These are phyloP conservation scores for Oryzias woworae DNA, from an alignment of 2,113 vertebrate genomes.

Conservation along the genomic window DNA sequence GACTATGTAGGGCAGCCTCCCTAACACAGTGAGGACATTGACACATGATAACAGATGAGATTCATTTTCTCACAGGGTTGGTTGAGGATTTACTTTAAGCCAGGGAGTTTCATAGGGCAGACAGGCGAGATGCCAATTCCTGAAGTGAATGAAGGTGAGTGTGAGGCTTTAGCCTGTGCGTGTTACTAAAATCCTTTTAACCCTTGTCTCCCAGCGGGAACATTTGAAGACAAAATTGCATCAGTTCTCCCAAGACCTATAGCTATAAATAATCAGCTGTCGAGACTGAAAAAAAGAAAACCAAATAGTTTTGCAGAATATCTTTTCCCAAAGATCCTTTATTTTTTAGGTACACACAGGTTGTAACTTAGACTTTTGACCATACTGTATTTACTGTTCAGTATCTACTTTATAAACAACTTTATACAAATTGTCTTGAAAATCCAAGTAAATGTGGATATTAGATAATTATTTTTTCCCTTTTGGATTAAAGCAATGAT, in stretches of 20 bases:
- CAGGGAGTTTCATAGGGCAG: slow-evolving; percentile 25
- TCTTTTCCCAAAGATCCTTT: no score
- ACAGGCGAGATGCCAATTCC: slow-evolving; percentile 3
- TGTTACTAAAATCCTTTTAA: slow-evolving; percentile 5
- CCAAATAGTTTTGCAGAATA: no score
- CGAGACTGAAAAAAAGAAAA: neutral
- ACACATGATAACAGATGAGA: slow-evolving; percentile 52
- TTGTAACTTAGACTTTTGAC: no score
- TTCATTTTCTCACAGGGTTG: slow-evolving; percentile 43
- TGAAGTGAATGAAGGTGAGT: slow-evolving; percentile 11
- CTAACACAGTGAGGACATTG: slow-evolving; percentile 44
- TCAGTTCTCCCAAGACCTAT: neutral
- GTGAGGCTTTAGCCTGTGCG: neutral
- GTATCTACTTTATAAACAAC: no score
- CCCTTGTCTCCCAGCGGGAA: neutral
- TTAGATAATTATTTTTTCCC: no score
- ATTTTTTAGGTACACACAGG: no score
- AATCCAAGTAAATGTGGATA: no score
- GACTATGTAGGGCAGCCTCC: slow-evolving; percentile 57
- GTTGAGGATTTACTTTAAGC: slow-evolving; percentile 41
- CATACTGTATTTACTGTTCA: no score
- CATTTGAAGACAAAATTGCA: neutral
- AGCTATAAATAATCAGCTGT: neutral
- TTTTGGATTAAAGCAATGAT: no score
- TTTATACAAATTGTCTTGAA: no score